Evolutionary conservation across 2,113 vertebrate genomes (phyloP).

Genomic region (Microcebus murinus): DNA sequence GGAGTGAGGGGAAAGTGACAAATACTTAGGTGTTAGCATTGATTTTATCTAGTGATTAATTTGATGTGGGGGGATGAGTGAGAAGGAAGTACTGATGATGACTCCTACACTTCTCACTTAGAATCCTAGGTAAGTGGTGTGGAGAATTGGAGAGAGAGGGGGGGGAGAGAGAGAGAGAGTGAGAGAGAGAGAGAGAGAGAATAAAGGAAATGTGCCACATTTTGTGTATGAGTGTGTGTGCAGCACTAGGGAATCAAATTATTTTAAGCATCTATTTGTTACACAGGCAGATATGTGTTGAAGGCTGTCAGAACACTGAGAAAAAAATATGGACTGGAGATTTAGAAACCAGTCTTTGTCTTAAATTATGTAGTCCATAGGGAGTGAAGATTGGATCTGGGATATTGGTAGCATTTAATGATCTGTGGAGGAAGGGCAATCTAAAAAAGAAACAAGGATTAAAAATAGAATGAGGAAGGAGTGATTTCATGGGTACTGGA

Average conservation of each 20-base stretch:
- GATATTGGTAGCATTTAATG: not conserved
- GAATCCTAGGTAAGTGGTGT: not conserved
- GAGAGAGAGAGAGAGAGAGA: not conserved
- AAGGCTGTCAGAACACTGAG: not conserved
- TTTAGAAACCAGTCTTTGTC: not conserved
- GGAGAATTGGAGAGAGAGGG: not conserved
- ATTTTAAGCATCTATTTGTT: not conserved
- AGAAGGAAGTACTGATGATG: not conserved
- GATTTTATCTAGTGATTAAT: not conserved
- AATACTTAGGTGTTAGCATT: not conserved
- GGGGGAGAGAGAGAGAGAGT: not conserved
- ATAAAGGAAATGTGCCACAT: not conserved
- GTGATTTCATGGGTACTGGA: not conserved
- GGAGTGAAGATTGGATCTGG: not conserved
- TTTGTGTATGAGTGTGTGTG: not conserved
- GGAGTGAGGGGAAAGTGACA: not conserved
- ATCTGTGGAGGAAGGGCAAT: not conserved
- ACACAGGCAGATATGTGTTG: not conserved
- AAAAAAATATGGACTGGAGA: not conserved
- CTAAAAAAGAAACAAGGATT: slow-evolving; percentile 14
- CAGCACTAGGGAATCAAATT: not conserved
- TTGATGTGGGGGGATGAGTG: not conserved
- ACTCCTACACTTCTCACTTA: not conserved
- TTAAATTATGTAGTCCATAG: not conserved
- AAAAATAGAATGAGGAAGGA: not conserved